These are phyloP conservation scores for Rotaria sp. DNA, from an alignment of 2,888 invertebrate genomes.

Conservation along the genomic window DNA sequence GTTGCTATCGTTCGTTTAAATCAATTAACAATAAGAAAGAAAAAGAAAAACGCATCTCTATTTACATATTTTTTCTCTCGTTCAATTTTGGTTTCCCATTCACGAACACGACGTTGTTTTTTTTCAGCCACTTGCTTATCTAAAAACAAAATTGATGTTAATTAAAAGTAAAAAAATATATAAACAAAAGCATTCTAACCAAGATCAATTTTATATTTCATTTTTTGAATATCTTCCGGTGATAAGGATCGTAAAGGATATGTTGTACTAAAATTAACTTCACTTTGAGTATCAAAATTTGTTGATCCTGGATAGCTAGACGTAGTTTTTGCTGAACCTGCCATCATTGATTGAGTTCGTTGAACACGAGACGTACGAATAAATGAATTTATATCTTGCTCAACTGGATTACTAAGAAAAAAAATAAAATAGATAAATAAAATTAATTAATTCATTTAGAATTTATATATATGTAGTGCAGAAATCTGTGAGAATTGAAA, in stretches of 20 bases:
- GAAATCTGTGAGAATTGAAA: neutral
- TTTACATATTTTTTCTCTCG: slow-evolving; percentile 5
- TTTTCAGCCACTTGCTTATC: slow-evolving; percentile 22
- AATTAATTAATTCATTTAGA: neutral
- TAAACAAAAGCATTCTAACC: neutral
- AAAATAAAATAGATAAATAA: neutral
- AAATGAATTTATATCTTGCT: neutral
- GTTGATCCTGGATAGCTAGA: neutral
- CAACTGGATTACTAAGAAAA: neutral
- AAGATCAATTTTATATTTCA: slow-evolving; percentile 8
- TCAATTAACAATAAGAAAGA: neutral
- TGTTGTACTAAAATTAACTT: neutral
- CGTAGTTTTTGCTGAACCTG: neutral
- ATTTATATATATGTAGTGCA: too few relatives aligned
- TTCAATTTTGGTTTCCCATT: neutral
- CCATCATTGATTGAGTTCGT: neutral
- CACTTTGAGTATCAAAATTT: neutral
- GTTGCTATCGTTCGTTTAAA: neutral
- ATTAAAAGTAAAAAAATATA: too few relatives aligned
- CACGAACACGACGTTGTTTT: neutral
- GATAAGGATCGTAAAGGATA: neutral
- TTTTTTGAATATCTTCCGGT: neutral
- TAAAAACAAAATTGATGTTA: neutral
- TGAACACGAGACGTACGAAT: neutral
- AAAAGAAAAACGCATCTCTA: neutral